Percentiles rank a stretch among this genome's conserved stretches.
Conservation (phyloP, 2,888 invertebrate genomes). For the Torymus texanus region DNA sequence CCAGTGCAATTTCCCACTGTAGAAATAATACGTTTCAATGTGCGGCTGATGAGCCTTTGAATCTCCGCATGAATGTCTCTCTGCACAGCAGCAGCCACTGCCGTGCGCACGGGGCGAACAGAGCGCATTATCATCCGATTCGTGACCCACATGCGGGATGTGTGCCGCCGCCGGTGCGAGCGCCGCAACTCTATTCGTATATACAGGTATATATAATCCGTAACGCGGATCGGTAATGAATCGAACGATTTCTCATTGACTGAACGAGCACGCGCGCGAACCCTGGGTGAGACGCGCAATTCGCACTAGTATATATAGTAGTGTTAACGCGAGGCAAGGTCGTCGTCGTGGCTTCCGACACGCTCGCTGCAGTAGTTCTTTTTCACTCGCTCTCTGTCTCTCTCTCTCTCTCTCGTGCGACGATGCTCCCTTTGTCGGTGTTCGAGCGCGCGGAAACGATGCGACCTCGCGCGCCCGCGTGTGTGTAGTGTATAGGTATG, state of each 20-base stretch:
- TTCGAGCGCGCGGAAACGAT: too few relatives aligned
- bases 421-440: constrained; percentile 20
- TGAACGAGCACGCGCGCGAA: background rate
- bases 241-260: constrained; percentile 48
- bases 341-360: background rate
- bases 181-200: background rate
- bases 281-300: constrained; percentile 10
- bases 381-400: constrained; percentile 10
- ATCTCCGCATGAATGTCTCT: constrained; percentile 6
- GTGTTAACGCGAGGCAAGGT: constrained; percentile 34
- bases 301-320: background rate
- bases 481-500: too few relatives aligned
- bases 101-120: background rate
- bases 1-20: background rate
- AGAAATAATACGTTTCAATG: background rate
- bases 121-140: constrained; percentile 19
- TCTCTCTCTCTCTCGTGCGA: background rate
- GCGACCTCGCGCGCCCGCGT: background rate
- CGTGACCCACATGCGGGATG: constrained; percentile 37
- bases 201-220: background rate
- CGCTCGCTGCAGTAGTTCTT: background rate
- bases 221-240: constrained; percentile 36
- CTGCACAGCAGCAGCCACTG: background rate
- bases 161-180: background rate
- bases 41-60: background rate